Base-by-base conservation (phyloP, 2,888 invertebrate genomes). In the Philereme transversata region DNA sequence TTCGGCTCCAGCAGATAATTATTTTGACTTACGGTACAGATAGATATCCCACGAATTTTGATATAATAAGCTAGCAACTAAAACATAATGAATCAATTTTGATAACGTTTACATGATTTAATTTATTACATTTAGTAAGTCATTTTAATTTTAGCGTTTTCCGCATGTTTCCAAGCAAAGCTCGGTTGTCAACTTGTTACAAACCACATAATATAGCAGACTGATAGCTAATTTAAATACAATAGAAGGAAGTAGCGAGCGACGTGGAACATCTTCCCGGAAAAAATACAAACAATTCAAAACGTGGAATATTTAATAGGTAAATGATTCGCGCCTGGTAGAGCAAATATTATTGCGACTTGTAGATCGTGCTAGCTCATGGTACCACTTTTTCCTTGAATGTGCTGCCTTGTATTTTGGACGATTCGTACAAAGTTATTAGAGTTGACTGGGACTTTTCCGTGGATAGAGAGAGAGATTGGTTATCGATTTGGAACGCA, bases 161-260 rank as follows among this genome's bases (percentile, higher is more conserved):
- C 22, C 22, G 22, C 22, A 22, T 22, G 22, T 22, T 22, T 22
- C 22, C 22, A 22, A 22, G 22, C 22, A 22, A 22, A 22, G 22
- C 22, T 22, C 3, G 22, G 22, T 22, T 22, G 22, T 22, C 22
- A 22, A 22, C 22, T 22, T 22, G 22, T 60, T 40, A 57, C 65
- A 67, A 62, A 63, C 62, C 59, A 57, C 60, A 65, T 43, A 22
- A 22, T n/a, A 22, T 22, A 22, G 57, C 51, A 60, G 50, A 49
- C 58, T 64, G 51, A 49, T 57, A 67, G 56, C 61, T 62, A 51
- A 65, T 69, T 69, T 65, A 53, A 65, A 67, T 66, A 64, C 63
- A 67, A 69, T 69, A 54, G 50, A 60, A 58, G 67, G 63, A 65
- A 67, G 57, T 56, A 58, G 53, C 57, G 33, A 58, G 53, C 57